A percentile compares a stretch with the other conserved stretches of the same genome.
phyloP scores from a whole-genome alignment of 53 echinoderm and acorn worm genomes.

The Henricia sp. region DNA sequence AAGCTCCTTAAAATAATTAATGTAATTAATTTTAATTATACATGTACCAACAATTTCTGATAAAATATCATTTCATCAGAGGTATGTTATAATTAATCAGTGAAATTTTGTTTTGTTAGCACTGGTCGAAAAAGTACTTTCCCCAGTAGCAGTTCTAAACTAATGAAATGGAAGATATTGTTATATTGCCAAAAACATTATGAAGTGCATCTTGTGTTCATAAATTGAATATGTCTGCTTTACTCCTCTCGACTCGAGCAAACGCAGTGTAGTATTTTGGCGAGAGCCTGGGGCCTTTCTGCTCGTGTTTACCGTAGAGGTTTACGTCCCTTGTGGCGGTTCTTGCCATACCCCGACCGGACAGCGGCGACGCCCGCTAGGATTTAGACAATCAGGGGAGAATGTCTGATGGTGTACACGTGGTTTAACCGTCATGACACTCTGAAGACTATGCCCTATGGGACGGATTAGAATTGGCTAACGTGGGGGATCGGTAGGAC shows the following conservation, averaged over 20 bases:
- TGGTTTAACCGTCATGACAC: not conserved
- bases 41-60: no score
- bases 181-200: no score
- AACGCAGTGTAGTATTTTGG: not conserved
- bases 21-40: no score
- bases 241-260: not conserved
- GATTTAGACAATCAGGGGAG: not conserved
- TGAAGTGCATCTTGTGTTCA: not conserved
- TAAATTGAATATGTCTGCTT: not conserved
- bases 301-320: not conserved
- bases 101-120: no score
- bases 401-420: not conserved
- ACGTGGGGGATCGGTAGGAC: no score
- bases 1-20: no score
- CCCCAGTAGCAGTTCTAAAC: no score
- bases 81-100: no score
- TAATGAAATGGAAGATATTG: no score
- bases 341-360: not conserved
- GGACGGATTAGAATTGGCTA: not conserved
- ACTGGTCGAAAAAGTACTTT: no score
- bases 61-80: no score
- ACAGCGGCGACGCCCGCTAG: not conserved
- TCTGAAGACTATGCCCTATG: not conserved
- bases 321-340: conserved; percentile 1
- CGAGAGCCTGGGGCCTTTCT: not conserved